These are phyloP conservation scores for Cynopterus brachyotis DNA, from an alignment of 2,113 vertebrate genomes.

Conservation along the genomic window DNA sequence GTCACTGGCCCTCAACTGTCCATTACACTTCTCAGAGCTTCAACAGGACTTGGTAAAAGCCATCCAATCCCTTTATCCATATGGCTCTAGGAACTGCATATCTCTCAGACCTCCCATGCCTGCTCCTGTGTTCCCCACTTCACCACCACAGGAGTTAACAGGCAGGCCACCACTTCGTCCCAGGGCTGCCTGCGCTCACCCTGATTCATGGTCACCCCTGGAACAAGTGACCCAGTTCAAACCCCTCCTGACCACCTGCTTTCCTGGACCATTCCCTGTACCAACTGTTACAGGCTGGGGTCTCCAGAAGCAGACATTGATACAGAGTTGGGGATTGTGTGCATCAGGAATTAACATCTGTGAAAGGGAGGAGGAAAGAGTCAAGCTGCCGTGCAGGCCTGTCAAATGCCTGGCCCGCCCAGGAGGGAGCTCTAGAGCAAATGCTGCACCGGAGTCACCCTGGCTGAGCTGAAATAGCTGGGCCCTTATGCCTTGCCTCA, in stretches of 20 bases:
- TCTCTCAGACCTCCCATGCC: background rate
- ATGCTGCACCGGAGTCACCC: too few species aligned
- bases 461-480: background rate
- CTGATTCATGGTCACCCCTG: background rate
- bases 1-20: too few species aligned
- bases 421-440: background rate
- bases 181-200: background rate
- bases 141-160: background rate
- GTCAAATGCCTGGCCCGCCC: background rate
- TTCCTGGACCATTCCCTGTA: background rate
- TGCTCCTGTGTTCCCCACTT: background rate
- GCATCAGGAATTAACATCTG: background rate
- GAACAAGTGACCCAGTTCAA: background rate
- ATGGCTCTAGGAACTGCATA: background rate
- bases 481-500: background rate
- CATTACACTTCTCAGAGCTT: background rate
- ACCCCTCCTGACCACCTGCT: background rate
- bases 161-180: background rate
- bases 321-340: background rate
- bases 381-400: background rate
- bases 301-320: background rate
- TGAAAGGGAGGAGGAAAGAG: background rate
- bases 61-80: background rate
- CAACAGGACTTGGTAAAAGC: background rate
- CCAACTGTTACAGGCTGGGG: background rate